A percentile compares a stretch with the other conserved stretches of the same genome.
phyloP scores from a whole-genome alignment of 2,797 vertebrate genomes.

The Thripadectes ignobilis region DNA sequence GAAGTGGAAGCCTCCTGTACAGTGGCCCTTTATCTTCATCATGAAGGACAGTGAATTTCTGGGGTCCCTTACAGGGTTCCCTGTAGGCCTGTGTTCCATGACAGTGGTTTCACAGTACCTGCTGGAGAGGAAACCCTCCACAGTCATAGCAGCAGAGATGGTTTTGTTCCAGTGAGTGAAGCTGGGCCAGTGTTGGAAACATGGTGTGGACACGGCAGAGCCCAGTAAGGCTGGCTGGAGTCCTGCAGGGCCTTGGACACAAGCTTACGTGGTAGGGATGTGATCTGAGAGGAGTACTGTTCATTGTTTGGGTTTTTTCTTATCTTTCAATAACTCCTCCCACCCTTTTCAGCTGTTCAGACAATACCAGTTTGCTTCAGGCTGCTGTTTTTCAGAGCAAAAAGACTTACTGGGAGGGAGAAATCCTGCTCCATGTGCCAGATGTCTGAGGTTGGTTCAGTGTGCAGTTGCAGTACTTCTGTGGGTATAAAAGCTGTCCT shows the following conservation, averaged over 20 bases:
- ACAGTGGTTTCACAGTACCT: background rate
- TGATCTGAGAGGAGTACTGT: background rate
- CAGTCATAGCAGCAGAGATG: rapidly evolving
- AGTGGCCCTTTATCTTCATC: background rate
- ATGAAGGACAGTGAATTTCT: background rate
- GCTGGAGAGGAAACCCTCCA: background rate
- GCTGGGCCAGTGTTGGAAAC: rapidly evolving
- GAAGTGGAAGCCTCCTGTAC: background rate
- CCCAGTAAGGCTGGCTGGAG: background rate
- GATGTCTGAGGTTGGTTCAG: background rate
- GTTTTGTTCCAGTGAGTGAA: rapidly evolving
- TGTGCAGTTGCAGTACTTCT: background rate
- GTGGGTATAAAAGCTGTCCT: background rate
- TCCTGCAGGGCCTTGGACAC: background rate
- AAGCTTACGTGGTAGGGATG: background rate
- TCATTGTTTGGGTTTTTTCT: background rate
- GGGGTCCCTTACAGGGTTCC: rapidly evolving
- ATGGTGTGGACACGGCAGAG: background rate
- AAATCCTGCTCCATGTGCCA: background rate
- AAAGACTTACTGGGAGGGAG: background rate
- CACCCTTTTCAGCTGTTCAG: background rate
- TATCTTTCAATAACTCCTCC: background rate
- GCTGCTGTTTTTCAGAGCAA: background rate
- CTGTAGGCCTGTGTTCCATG: background rate
- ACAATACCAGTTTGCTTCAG: background rate